These are phyloP conservation scores for Hyppa rectilinea DNA, from an alignment of 2,888 invertebrate species.

Conservation along the genomic window DNA sequence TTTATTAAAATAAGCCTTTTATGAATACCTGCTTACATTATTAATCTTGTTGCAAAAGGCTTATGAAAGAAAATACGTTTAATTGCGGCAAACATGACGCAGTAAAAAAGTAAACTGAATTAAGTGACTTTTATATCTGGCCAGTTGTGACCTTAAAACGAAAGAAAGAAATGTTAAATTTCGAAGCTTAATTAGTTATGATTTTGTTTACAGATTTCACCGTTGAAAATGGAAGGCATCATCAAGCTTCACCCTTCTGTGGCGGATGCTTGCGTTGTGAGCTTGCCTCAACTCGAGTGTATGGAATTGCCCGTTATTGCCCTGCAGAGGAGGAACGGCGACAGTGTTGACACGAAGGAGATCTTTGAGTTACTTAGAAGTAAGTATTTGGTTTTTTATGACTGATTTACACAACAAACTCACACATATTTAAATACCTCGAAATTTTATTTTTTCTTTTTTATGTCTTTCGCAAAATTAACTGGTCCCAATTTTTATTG, in stretches of 20 bases:
- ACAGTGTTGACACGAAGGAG: slow-evolving; percentile 69
- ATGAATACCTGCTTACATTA: slow-evolving; percentile 21
- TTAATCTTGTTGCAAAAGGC: slow-evolving; percentile 6
- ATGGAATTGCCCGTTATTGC: slow-evolving; percentile 75
- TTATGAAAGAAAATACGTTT: too few relatives aligned
- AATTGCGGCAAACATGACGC: too few relatives aligned
- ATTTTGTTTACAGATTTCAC: slow-evolving; percentile 69
- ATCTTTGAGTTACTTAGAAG: slow-evolving; percentile 74
- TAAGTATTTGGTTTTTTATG: too few relatives aligned
- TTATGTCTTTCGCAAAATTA: too few relatives aligned
- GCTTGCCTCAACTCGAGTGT: slow-evolving; percentile 67
- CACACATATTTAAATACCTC: too few relatives aligned
- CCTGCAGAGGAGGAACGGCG: slow-evolving; percentile 66
- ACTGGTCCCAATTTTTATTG: too few relatives aligned
- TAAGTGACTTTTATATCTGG: neutral
- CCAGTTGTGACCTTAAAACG: neutral
- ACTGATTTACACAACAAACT: neutral
- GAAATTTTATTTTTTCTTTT: too few relatives aligned
- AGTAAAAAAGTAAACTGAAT: too few relatives aligned
- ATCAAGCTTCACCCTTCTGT: slow-evolving; percentile 73
- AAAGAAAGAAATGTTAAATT: neutral
- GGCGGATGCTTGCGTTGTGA: slow-evolving; percentile 72
- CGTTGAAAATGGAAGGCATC: slow-evolving; percentile 73
- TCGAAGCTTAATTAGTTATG: neutral
- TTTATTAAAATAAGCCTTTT: slow-evolving; percentile 18